Conservation (phyloP, 2,113 vertebrate species). For the Serinus canaria region DNA sequence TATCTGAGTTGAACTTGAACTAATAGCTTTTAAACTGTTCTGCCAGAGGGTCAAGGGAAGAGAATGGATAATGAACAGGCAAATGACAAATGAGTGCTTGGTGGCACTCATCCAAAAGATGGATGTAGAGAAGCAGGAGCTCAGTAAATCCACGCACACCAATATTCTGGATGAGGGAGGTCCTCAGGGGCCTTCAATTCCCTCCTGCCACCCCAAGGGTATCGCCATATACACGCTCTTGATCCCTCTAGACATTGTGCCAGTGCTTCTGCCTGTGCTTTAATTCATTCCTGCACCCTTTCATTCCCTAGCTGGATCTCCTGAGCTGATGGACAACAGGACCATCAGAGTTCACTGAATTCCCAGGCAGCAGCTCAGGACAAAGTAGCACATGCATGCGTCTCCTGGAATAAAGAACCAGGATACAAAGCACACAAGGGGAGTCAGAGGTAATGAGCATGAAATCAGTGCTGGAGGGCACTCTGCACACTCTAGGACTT, state of each 20-base stretch:
- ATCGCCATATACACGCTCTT: not conserved
- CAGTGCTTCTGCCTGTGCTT: not conserved
- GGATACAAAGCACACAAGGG: not conserved
- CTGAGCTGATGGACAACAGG: not conserved
- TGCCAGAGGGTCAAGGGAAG: not conserved
- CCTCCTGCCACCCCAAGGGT: not conserved
- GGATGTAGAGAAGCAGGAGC: not conserved
- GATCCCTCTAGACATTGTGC: not conserved
- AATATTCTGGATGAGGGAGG: not conserved
- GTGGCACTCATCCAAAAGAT: not conserved
- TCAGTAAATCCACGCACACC: not conserved
- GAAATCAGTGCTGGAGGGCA: not conserved
- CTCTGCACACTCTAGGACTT: not conserved
- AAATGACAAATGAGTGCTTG: not conserved
- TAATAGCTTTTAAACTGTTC: not conserved
- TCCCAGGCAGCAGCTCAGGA: not conserved
- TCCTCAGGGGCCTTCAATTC: not conserved
- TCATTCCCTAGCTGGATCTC: not conserved
- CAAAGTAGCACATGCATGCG: not conserved
- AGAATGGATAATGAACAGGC: fast-evolving
- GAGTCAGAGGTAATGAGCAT: not conserved
- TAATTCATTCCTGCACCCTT: not conserved
- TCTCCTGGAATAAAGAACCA: not conserved
- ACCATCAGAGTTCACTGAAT: not conserved
- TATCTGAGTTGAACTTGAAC: not conserved